Conservation (phyloP, 2,888 invertebrate species). For the Leptura quadrifasciata region DNA sequence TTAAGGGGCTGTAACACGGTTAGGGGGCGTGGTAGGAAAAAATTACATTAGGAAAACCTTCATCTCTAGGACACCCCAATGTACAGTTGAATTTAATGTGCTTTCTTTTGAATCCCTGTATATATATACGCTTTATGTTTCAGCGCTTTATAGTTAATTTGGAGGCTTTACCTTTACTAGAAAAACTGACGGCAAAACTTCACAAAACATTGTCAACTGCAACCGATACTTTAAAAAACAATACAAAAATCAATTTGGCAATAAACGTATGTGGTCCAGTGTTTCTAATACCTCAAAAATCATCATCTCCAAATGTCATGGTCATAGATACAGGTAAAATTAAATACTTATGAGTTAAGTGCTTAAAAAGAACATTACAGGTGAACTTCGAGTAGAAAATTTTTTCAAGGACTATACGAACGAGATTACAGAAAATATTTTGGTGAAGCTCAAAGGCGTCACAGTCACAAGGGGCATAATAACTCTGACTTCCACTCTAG, state of each 20-base stretch:
- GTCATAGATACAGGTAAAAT: slow-evolving; percentile 82
- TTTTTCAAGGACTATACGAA: slow-evolving; percentile 78
- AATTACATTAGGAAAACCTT: too few species aligned
- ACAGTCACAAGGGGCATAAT: slow-evolving; percentile 83
- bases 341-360: slow-evolving; percentile 2
- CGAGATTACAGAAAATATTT: slow-evolving; percentile 82
- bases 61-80: too few species aligned
- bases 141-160: slow-evolving; percentile 70
- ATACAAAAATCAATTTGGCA: slow-evolving; percentile 69
- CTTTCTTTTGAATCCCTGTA: too few species aligned
- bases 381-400: slow-evolving; percentile 86
- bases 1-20: too few species aligned
- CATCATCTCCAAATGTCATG: slow-evolving; percentile 85
- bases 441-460: slow-evolving; percentile 81
- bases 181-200: slow-evolving; percentile 58
- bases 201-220: slow-evolving; percentile 61
- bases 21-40: too few species aligned
- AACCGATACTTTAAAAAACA: slow-evolving; percentile 69
- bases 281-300: slow-evolving; percentile 85
- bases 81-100: too few species aligned
- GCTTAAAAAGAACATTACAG: slow-evolving; percentile 69
- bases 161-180: slow-evolving; percentile 67
- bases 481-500: slow-evolving; percentile 83
- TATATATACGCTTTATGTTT: slow-evolving; percentile 42
- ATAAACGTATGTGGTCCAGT: slow-evolving; percentile 81